Percentiles rank a stretch among this genome's conserved stretches.
phyloP scores from a whole-genome alignment of 1,140 invertebrate genomes.

The Arion vulgaris region DNA sequence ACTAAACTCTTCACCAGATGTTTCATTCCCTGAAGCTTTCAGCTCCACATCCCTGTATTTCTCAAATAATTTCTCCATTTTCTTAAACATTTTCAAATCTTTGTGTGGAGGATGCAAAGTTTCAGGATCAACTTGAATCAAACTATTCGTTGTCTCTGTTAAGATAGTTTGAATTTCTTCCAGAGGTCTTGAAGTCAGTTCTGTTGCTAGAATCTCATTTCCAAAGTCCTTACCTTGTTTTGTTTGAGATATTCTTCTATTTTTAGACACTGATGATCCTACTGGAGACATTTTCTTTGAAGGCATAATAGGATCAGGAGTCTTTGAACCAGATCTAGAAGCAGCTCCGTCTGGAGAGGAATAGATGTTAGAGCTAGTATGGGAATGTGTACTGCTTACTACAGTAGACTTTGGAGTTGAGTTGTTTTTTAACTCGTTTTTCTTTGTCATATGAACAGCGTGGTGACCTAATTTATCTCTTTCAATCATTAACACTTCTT shows the following conservation, averaged over 20 bases:
- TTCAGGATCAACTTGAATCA: slow-evolving; percentile 43
- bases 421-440: slow-evolving; percentile 20
- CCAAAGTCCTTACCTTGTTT: slow-evolving; percentile 41
- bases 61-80: slow-evolving; percentile 65
- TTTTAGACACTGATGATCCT: slow-evolving; percentile 50
- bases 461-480: slow-evolving; percentile 8
- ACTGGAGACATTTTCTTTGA: neutral
- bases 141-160: slow-evolving; percentile 52
- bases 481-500: slow-evolving; percentile 34
- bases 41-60: slow-evolving; percentile 61
- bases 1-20: neutral
- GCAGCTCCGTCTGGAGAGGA: neutral
- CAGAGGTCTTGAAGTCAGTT: slow-evolving; percentile 45
- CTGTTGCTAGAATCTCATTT: slow-evolving; percentile 40
- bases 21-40: neutral
- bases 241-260: slow-evolving; percentile 44
- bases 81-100: slow-evolving; percentile 61
- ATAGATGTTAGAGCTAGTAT: neutral
- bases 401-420: neutral
- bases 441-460: neutral
- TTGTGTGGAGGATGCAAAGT: slow-evolving; percentile 58
- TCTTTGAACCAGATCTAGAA: slow-evolving; percentile 28
- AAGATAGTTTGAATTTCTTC: slow-evolving; percentile 64
- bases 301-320: slow-evolving; percentile 35
- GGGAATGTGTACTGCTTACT: neutral